Base-by-base conservation (phyloP, 2,797 vertebrate genomes). In the Brotula barbata region DNA sequence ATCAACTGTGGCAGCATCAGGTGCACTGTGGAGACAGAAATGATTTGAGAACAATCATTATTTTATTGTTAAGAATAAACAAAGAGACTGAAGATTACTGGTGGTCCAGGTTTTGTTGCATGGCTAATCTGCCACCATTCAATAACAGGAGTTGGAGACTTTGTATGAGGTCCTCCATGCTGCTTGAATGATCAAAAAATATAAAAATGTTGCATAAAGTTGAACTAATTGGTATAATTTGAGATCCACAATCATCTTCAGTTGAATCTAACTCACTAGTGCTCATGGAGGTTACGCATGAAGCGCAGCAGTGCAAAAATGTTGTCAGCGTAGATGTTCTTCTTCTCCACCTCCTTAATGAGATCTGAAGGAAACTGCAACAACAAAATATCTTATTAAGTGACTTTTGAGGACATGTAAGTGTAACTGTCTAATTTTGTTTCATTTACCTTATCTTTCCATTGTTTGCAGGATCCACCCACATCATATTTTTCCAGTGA, bases 271-370 rank as follows among this genome's bases (percentile, higher is more conserved):
- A 78, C 82, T 83, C 20, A 90, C 88, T 77, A 15, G 60, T 89
- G 86, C 43, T 22, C 70, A 4, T 37, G 44, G 16, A 86, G 56
- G 67, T 78, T 89, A 12, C 85, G 72, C 31, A 87, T 83, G 53
- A 84, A 89, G 34, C 84, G 80, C 49, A 90, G 25, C 36, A 89
- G 73, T 22, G 72, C 87, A 7, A 87, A 2, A 0, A 36, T 70
- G 66, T 78, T 80, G 1, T 81, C 64, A 15, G 75, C 28, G 48
- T 88, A 88, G 16, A 1, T 0, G 52, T 77, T 84, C 3, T 73
- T 83, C 3, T 64, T 5, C 3, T 89, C 85, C 58, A 84, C 0
- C 47, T 61, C 65, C 50, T 70, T 0, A 2, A 88, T 10, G 56
- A 87, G 16, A 2, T 84, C 65, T 50, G 11, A 0, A 3, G 78